Evolutionary conservation across 2,888 invertebrate genomes (phyloP).

Genomic region (Baccha elongata): DNA sequence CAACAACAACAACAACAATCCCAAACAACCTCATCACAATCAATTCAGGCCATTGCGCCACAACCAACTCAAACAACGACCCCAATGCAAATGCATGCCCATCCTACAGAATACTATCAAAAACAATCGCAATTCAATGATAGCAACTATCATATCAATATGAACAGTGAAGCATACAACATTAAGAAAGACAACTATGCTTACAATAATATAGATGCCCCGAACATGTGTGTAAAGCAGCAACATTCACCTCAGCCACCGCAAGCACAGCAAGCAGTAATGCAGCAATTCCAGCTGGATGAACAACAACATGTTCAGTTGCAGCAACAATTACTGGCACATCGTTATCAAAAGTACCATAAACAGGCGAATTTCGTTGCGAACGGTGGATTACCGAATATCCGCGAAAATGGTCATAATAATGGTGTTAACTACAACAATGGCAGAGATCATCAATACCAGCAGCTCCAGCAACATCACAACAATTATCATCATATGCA

Average conservation of each 20-base stretch:
- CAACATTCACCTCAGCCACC: constrained; percentile 73
- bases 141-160: constrained; percentile 78
- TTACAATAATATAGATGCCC: constrained; percentile 77
- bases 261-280: constrained; percentile 75
- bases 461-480: constrained; percentile 50
- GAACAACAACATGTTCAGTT: constrained; percentile 77
- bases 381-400: constrained; percentile 81
- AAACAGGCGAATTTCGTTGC: constrained; percentile 79
- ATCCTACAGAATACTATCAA: constrained; percentile 81
- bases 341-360: constrained; percentile 79
- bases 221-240: constrained; percentile 74
- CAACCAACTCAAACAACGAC: constrained; percentile 70
- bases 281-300: constrained; percentile 78
- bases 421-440: constrained; percentile 75
- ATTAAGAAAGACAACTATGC: constrained; percentile 80
- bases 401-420: constrained; percentile 79
- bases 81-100: constrained; percentile 76
- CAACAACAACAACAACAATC: constrained; percentile 82
- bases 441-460: constrained; percentile 59
- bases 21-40: constrained; percentile 73
- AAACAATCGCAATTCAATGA: constrained; percentile 81
- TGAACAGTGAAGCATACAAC: constrained; percentile 80
- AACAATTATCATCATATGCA: constrained; percentile 55
- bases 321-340: constrained; percentile 77
- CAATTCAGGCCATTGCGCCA: constrained; percentile 63